These are phyloP conservation scores for Eupsilia transversa DNA, from an alignment of 2,888 invertebrate species.

Conservation along the genomic window DNA sequence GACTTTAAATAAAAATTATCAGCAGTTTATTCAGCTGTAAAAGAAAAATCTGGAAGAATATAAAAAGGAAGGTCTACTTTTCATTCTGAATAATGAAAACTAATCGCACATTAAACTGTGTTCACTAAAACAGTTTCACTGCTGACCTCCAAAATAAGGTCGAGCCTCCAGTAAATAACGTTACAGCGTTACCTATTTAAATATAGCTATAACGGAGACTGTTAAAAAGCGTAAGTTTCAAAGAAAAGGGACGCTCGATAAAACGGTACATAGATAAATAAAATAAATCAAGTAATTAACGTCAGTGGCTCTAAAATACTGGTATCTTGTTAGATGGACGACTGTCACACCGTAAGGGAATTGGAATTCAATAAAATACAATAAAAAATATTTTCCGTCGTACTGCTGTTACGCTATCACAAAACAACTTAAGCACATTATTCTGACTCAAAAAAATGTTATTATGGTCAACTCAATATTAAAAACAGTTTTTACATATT, in stretches of 20 bases:
- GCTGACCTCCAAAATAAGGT: constrained; percentile 39
- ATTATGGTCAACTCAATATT: no score
- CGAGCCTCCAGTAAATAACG: constrained; percentile 48
- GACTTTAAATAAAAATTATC: background rate
- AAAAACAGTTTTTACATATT: constrained; percentile 5
- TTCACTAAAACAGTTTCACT: constrained; percentile 7
- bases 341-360: constrained; percentile 69
- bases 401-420: background rate
- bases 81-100: constrained; percentile 20
- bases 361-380: background rate
- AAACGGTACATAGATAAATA: constrained; percentile 72
- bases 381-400: background rate
- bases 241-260: constrained; percentile 60
- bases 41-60: background rate
- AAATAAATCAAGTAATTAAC: constrained; percentile 81
- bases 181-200: constrained; percentile 47
- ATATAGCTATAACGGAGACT: constrained; percentile 33
- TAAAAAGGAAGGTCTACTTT: background rate
- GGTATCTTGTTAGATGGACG: constrained; percentile 69
- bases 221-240: constrained; percentile 66
- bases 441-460: background rate
- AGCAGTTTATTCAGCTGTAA: background rate
- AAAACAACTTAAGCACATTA: no score
- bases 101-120: constrained; percentile 20
- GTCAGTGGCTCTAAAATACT: constrained; percentile 76